phyloP scores from a whole-genome alignment of 2,888 invertebrate species.

The Catocala fraxini region DNA sequence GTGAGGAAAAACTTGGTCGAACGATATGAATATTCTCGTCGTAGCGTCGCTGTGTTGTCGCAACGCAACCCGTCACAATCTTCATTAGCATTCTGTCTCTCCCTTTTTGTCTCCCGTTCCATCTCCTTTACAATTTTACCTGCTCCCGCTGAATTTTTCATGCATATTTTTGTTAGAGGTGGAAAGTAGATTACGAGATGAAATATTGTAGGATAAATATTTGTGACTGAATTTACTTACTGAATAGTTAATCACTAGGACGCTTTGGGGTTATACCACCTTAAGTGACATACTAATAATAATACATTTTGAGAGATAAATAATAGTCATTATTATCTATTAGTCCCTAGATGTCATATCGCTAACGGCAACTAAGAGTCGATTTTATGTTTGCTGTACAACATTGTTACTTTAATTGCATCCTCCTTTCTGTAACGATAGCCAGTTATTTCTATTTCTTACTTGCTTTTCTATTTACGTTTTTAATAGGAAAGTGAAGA shows the following conservation, averaged over 20 bases:
- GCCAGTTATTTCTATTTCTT: too few species aligned
- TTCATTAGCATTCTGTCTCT: slow-evolving; percentile 60
- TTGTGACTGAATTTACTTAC: slow-evolving; percentile 20
- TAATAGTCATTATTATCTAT: too few species aligned
- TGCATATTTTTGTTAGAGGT: slow-evolving; percentile 39
- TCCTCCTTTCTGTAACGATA: too few species aligned
- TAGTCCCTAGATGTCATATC: too few species aligned
- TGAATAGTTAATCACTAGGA: slow-evolving; percentile 20
- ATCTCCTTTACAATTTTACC: slow-evolving; percentile 44
- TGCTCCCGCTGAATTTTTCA: slow-evolving; percentile 42
- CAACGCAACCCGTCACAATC: slow-evolving; percentile 46
- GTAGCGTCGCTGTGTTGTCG: slow-evolving; percentile 34
- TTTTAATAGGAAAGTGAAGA: too few species aligned
- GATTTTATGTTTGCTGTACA: too few species aligned
- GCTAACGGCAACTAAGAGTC: too few species aligned
- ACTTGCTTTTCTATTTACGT: too few species aligned
- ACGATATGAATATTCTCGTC: slow-evolving; percentile 50
- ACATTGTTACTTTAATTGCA: too few species aligned
- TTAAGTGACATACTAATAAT: too few species aligned
- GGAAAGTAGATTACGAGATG: slow-evolving; percentile 38
- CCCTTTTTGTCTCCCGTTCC: slow-evolving; percentile 47
- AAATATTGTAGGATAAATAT: slow-evolving; percentile 38
- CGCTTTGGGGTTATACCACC: too few species aligned
- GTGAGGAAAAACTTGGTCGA: slow-evolving; percentile 34
- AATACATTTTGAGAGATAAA: too few species aligned